phyloP scores from a whole-genome alignment of 2,888 invertebrate species.

The Chirona hameri region DNA sequence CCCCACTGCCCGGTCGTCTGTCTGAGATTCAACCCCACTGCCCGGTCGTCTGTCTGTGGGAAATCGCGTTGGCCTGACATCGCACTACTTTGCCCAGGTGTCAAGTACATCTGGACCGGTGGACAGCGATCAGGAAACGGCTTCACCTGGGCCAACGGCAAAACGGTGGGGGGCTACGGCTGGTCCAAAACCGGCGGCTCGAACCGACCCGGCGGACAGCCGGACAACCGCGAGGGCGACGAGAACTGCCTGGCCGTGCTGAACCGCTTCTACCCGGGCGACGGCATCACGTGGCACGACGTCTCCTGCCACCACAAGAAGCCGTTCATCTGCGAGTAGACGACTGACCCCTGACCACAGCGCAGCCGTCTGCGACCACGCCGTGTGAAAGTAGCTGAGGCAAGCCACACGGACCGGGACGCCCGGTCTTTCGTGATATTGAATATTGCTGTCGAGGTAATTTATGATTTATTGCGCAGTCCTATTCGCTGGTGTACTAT shows the following conservation, averaged over 20 bases:
- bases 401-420: neutral
- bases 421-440: neutral
- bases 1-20: too few species aligned
- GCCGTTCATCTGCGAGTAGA: slow-evolving; percentile 37
- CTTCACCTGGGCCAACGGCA: slow-evolving; percentile 32
- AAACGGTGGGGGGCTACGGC: neutral
- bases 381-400: neutral
- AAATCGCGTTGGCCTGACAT: neutral
- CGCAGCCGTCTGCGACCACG: neutral
- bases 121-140: neutral
- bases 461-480: neutral
- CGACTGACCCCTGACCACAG: neutral
- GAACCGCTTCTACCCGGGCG: slow-evolving; percentile 38
- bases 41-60: too few species aligned
- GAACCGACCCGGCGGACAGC: slow-evolving; percentile 34
- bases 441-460: neutral
- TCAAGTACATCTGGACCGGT: slow-evolving; percentile 28
- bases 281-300: slow-evolving; percentile 39
- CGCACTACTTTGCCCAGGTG: neutral
- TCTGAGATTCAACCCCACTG: too few species aligned
- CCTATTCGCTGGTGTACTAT: neutral
- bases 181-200: slow-evolving; percentile 33
- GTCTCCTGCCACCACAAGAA: slow-evolving; percentile 38
- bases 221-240: slow-evolving; percentile 39
- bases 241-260: slow-evolving; percentile 39